Percentiles rank a stretch among this genome's conserved stretches.
Evolutionary conservation across 2,113 vertebrate species (phyloP).

Genomic region (Accipiter cooperii): DNA sequence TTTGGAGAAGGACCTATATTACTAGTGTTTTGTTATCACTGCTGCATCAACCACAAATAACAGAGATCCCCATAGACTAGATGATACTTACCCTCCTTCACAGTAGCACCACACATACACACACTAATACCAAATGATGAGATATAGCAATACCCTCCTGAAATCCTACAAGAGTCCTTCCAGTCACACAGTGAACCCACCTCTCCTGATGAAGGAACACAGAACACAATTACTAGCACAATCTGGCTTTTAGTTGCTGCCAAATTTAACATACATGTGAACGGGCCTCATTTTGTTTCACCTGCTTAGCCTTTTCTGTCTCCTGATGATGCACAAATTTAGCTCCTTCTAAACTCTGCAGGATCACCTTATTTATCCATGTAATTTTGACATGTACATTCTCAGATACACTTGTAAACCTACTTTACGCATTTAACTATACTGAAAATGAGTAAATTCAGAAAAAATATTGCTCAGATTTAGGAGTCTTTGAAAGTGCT

Average conservation of each 20-base stretch:
- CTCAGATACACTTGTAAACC: no score
- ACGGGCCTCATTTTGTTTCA: background rate
- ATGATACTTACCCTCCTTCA: background rate
- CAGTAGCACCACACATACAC: rapidly evolving
- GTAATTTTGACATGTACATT: background rate
- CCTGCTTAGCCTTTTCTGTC: background rate
- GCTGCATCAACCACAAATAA: background rate
- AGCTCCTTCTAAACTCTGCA: background rate
- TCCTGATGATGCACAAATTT: background rate
- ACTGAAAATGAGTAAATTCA: no score
- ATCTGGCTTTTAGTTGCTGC: background rate
- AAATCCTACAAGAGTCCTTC: background rate
- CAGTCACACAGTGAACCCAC: background rate
- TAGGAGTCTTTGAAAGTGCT: no score
- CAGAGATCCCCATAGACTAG: background rate
- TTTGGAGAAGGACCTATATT: background rate
- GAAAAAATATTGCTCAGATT: no score
- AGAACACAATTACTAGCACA: background rate
- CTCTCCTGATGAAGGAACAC: background rate
- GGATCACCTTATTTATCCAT: background rate
- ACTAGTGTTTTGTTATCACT: background rate
- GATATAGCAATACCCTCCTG: background rate
- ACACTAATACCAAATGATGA: background rate
- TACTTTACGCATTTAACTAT: no score
- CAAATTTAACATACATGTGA: background rate